Conservation (phyloP, 2,113 vertebrate genomes). For the Corythornis madagascariensis region DNA sequence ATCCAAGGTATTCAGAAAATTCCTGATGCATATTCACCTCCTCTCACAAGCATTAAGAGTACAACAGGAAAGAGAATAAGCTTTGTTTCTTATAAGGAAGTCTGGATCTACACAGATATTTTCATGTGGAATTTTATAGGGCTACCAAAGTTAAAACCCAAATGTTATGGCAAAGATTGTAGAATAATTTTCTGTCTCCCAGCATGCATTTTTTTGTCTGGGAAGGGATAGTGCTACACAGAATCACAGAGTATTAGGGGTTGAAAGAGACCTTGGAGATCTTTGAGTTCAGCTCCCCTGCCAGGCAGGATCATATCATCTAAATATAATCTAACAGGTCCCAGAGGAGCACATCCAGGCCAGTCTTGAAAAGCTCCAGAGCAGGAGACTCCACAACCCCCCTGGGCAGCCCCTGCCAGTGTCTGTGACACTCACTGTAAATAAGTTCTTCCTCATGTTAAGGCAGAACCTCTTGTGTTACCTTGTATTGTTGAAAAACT, state of each 20-base stretch:
- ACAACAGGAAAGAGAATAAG: not conserved
- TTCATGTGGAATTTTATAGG: not conserved
- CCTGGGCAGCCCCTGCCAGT: too few species aligned
- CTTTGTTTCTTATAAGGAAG: not conserved
- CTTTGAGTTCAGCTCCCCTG: too few species aligned
- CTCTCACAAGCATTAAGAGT: not conserved
- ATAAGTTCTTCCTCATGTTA: too few species aligned
- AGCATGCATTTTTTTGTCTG: not conserved
- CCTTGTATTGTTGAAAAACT: not conserved
- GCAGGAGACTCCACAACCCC: too few species aligned
- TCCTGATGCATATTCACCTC: not conserved
- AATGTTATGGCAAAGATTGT: not conserved
- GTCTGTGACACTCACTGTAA: too few species aligned
- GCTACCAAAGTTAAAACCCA: not conserved
- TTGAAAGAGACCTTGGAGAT: too few species aligned
- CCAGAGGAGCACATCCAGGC: too few species aligned
- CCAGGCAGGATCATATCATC: too few species aligned
- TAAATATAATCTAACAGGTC: too few species aligned
- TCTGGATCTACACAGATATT: not conserved
- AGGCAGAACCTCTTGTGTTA: too few species aligned
- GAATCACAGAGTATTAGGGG: too few species aligned
- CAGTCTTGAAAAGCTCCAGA: too few species aligned
- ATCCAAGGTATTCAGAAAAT: not conserved
- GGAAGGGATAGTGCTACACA: not conserved
- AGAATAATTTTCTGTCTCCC: not conserved